Base-by-base conservation (phyloP, 2,113 vertebrate genomes). In the Acanthochromis polyacanthus region DNA sequence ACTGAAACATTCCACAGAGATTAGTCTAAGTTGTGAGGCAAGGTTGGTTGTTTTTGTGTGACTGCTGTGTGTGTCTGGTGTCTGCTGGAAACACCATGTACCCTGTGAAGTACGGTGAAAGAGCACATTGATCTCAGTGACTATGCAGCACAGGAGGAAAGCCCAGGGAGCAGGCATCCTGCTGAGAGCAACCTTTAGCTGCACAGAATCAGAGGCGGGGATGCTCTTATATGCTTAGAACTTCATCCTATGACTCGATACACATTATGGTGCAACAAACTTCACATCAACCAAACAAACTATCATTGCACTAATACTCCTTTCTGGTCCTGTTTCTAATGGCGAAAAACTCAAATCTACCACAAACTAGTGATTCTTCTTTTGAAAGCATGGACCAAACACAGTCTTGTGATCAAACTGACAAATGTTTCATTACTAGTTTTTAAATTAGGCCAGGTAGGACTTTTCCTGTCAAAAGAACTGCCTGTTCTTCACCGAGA, bases 71-170 rank as follows among this genome's bases (percentile, higher is more conserved):
- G 79, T 4, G 52, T 85, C 80, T 85, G 64, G 75, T 83, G 66
- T 86, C 75, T 77, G 72, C 84, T 68, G 63, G 76, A 91, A 92
- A 91, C 88, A 91, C 73, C 77, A 46, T 89, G 89, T 80, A 84
- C 77, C 81, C 85, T 86, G 85, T 91, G 82, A 91, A 93, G 89
- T 85, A 75, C 17, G 32, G 66, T 88, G 88, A 91, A 92, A 89
- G 84, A 85, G 83, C 30, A 30, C 86, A 92, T 91, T 93, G 89
- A 93, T 91, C 76, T 72, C 46, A 67, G 78, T 63, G 64, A 87
- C 83, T 86, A 60, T 88, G 81, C 65, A 60, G 78, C 81, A 83
- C 78, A 78, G 63, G 40, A 82, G 78, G 82, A 80, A 84, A 82
- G 75, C 82, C 63, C 53, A 67, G 81, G 82, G 81, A 82, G 76